These are phyloP conservation scores for Rhynchomys soricoides DNA, from an alignment of 2,113 vertebrate genomes.

Conservation along the genomic window DNA sequence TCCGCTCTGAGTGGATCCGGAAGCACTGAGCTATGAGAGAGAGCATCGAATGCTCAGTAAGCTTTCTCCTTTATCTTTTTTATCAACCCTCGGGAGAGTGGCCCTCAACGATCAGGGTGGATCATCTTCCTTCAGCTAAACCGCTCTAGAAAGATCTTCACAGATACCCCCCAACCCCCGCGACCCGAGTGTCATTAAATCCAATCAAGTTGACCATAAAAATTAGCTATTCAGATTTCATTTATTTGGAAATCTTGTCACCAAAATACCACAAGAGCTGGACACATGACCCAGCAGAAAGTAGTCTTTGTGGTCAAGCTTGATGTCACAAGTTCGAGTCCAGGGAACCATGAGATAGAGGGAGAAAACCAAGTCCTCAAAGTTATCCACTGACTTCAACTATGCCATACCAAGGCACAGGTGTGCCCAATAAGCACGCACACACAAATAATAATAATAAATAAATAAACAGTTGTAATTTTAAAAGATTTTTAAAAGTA, in stretches of 20 bases:
- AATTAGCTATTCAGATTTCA: neutral
- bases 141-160: neutral
- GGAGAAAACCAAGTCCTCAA: neutral
- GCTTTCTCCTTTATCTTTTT: neutral
- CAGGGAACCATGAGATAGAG: too few species aligned
- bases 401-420: neutral
- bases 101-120: neutral
- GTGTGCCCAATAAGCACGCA: neutral
- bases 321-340: neutral
- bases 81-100: neutral
- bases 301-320: neutral
- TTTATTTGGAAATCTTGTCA: neutral
- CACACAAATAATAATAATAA: neutral
- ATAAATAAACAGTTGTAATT: too few species aligned
- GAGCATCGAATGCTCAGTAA: neutral
- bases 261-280: neutral
- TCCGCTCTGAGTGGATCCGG: rapidly evolving
- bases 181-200: neutral
- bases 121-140: neutral
- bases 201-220: neutral
- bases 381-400: neutral
- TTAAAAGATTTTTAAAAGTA: neutral
- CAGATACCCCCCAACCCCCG: neutral
- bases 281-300: neutral
- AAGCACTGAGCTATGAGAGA: neutral